Evolutionary conservation across 2,797 vertebrate genomes (phyloP).

Genomic region (Philypnodon macrostomus): DNA sequence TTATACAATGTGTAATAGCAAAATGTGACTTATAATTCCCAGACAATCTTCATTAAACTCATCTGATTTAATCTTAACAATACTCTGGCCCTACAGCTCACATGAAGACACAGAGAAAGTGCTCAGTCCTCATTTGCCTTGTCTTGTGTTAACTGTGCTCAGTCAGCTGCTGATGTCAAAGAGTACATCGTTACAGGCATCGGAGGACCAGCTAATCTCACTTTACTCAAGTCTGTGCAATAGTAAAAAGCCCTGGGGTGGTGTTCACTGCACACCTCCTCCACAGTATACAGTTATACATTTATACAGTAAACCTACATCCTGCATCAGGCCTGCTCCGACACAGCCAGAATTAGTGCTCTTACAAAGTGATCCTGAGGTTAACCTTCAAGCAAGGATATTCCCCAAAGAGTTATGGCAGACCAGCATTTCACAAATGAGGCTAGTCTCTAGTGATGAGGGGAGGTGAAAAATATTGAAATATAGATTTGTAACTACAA

Average conservation of each 20-base stretch:
- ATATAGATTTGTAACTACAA: too few species aligned
- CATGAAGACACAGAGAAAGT: not conserved
- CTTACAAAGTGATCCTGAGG: conserved; percentile 49
- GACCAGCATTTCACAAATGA: conserved; percentile 59
- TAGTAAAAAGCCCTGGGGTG: conserved; percentile 39
- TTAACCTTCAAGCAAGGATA: conserved; percentile 51
- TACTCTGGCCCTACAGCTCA: not conserved
- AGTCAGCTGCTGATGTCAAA: conserved; percentile 25
- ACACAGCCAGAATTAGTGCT: conserved; percentile 51
- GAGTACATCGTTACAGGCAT: conserved; percentile 25
- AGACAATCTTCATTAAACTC: too few species aligned
- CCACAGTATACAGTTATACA: too few species aligned
- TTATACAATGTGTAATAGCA: too few species aligned
- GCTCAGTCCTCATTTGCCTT: conserved; percentile 5
- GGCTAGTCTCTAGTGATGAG: too few species aligned
- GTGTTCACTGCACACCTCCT: conserved; percentile 36
- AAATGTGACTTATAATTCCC: too few species aligned
- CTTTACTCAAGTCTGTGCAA: conserved; percentile 39
- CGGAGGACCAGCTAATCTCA: conserved; percentile 41
- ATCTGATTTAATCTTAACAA: conserved; percentile 28
- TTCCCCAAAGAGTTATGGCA: conserved; percentile 52
- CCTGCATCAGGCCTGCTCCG: conserved; percentile 47
- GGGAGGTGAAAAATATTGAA: too few species aligned
- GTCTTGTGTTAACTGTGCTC: conserved; percentile 17
- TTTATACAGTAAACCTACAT: too few species aligned